Base-by-base conservation (phyloP, 2,113 vertebrate species). In the Gasterosteus aculeatus region DNA sequence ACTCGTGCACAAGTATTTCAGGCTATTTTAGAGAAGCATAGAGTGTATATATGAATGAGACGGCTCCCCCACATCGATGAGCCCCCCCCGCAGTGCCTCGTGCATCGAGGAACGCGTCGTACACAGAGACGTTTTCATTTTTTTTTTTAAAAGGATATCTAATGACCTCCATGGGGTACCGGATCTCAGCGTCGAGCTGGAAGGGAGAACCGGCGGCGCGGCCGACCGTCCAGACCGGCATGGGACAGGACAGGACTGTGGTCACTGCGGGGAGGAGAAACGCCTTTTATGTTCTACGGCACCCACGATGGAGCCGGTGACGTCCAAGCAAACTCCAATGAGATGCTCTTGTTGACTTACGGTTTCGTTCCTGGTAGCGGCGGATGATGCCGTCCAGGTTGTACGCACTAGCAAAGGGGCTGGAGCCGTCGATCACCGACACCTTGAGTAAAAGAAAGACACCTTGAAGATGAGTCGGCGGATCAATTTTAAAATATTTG, bases 131-230 rank as follows among this genome's bases (percentile, higher is more conserved):
- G 22, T 26, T 26, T 26, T 26, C 22, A 1, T 26, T 26, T 26
- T 26, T 26, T 26, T 38, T 56, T 14, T 14, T 31, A 18, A 85
- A 98, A 99, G 97, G 97, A 99, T 99, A 99, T 98, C 91, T 95
- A 53, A 99, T 96, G 56, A 95, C 87, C 90, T 99, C 97, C 84
- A 93, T 10, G 0, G 98, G 97, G 85, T 98, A 99, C 60, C 66
- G 93, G 87, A 99, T 94, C 80, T 95, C 89, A 19, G 93, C 95
- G 0, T 92, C 93, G 29, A 99, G 85, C 76, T 95, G 88, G 91
- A 99, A 99, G 1, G 97, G 96, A 5, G 84, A 89, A 53, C 90
- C 89, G 0, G 88, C 73, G 1, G 96, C 95, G 90, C 95, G 94
- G 75, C 96, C 97, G n/a, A 94, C 88, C 12, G 94, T 93, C 97